Evolutionary conservation across 2,888 invertebrate genomes (phyloP), one percentile per base, ranked within the genome.

Genomic region (Drosophila infuscata): DNA sequence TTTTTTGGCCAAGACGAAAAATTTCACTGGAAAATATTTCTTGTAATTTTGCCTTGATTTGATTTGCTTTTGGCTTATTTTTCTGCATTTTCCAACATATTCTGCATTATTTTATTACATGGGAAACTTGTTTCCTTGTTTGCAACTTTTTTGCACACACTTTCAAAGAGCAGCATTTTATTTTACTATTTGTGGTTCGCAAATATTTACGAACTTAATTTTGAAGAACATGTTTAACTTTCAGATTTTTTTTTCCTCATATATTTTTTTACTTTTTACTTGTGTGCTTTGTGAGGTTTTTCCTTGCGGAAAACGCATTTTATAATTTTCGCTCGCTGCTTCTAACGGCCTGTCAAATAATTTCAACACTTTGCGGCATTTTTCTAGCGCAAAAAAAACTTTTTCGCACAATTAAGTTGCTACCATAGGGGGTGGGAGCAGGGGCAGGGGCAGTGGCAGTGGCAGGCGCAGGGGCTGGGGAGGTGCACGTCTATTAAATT

Each of bases 331-430:
- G 48, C 64, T 64, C 36, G 53, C 59, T 54, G 43, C 51, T 71
- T 35, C 56, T 69, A 65, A 68, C 48, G 48, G 66, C 66, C 77
- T 80, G 83, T 80, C 76, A 69, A 74, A 71, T 67, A 79, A 72
- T 79, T 76, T 84, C 53, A 64, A 82, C 88, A 82, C 76, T 82
- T 76, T 71, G 72, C 64, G 68, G 81, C 52, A 59, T 71, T 78
- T 71, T 75, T 79, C 76, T 67, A 80, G 67, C 67, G 51, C 38
- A 56, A 30, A 32, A 66, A 43, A 66, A 79, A 79, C 41, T 77
- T 77, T 76, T 70, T 66, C 74, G 49, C 81, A 77, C 81, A 81
- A 79, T 81, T 79, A 81, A 79, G 68, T 77, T 33, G 65, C n/a
- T n/a, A 5, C 43, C 43, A 11, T 7, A 8, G 46, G 11, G 9